A percentile compares a stretch with the other conserved stretches of the same genome.
phyloP scores from a whole-genome alignment of 2,797 vertebrate species.

The Gambelia wislizenii region DNA sequence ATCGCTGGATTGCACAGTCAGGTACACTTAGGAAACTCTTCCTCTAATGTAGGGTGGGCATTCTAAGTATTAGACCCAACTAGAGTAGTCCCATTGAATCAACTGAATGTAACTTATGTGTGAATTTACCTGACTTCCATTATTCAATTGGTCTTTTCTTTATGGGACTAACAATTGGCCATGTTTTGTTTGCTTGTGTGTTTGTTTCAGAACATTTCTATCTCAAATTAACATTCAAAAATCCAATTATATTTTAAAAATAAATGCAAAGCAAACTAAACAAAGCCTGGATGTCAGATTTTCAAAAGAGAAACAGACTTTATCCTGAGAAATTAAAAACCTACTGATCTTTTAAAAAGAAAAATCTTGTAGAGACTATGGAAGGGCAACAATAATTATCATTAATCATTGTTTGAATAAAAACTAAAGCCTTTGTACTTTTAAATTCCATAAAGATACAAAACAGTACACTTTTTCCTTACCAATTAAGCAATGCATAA shows the following conservation, averaged over 20 bases:
- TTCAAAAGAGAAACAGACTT: conserved; percentile 4
- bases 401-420: conserved; percentile 29
- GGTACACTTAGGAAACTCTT: too few species aligned
- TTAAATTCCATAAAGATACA: conserved; percentile 17
- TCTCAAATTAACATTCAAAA: not conserved
- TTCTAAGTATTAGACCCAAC: too few species aligned
- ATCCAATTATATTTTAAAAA: not conserved
- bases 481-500: conserved; percentile 33
- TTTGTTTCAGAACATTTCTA: not conserved
- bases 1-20: too few species aligned
- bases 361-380: not conserved
- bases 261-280: conserved; percentile 15
- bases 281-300: not conserved
- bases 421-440: conserved; percentile 33
- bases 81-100: too few species aligned
- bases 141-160: too few species aligned
- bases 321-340: conserved; percentile 21
- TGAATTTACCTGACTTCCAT: too few species aligned
- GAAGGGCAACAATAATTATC: conserved; percentile 14
- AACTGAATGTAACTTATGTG: too few species aligned
- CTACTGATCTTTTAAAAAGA: not conserved
- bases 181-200: not conserved
- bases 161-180: too few species aligned
- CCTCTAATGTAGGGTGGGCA: too few species aligned
- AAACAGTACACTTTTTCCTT: conserved; percentile 8